Evolutionary conservation across 1,140 invertebrate genomes (phyloP).

Genomic region (Drosophila bocki): DNA sequence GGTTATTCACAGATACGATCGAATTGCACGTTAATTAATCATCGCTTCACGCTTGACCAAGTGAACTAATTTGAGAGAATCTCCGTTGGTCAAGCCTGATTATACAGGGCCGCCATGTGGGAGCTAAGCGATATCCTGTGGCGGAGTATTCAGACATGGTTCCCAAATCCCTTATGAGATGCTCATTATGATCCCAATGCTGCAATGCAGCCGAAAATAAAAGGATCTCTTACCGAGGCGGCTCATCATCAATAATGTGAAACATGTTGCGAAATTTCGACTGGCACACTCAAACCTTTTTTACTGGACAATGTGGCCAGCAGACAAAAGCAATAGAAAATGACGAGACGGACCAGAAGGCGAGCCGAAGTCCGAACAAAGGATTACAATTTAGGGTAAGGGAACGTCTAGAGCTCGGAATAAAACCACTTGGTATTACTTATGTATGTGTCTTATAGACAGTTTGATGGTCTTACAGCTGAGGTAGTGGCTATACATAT

Average conservation of each 20-base stretch:
- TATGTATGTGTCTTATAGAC: conserved; percentile 13
- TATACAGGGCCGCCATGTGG: conserved; percentile 59
- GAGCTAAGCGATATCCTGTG: conserved; percentile 47
- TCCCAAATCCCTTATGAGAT: conserved; percentile 59
- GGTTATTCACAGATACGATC: conserved; percentile 2
- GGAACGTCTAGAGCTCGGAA: conserved; percentile 15
- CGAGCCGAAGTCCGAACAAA: conserved; percentile 44
- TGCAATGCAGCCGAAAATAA: conserved; percentile 40
- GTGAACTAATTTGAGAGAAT: conserved; percentile 42
- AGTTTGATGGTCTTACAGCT: background rate
- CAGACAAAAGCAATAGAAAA: conserved; percentile 74
- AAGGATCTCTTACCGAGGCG: conserved; percentile 28
- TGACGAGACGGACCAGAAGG: conserved; percentile 22
- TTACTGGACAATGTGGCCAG: conserved; percentile 64
- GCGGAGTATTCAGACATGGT: conserved; percentile 27
- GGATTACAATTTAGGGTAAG: conserved; percentile 30
- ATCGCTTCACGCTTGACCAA: conserved; percentile 56
- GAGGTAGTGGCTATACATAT: background rate
- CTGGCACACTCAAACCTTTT: conserved; percentile 64
- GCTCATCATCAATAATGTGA: conserved; percentile 73
- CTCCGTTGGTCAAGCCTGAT: conserved; percentile 51
- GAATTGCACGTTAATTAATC: conserved; percentile 44
- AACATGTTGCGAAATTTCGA: conserved; percentile 80
- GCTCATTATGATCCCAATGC: conserved; percentile 52
- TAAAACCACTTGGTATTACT: conserved; percentile 65